phyloP scores from a whole-genome alignment of 2,113 vertebrate species.

The Eulacestoma nigropectus region DNA sequence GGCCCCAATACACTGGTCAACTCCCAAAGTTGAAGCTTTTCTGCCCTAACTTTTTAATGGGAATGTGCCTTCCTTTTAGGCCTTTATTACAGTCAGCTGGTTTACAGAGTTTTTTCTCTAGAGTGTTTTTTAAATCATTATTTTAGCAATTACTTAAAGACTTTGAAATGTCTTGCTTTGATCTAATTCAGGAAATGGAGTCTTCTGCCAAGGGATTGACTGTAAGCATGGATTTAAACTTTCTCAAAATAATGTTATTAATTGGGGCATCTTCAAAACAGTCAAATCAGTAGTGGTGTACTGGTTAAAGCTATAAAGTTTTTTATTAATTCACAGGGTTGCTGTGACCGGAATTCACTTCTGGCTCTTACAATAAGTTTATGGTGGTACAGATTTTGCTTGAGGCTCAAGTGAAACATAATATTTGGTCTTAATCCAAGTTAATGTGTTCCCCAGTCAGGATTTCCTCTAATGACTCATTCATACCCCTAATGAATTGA shows the following conservation, averaged over 20 bases:
- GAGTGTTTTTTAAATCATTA: background rate
- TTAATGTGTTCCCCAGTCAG: conserved; percentile 23
- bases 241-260: background rate
- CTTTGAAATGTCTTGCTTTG: background rate
- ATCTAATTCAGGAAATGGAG: background rate
- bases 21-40: background rate
- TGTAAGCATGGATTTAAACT: background rate
- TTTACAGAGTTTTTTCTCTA: background rate
- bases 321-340: background rate
- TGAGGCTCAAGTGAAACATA: background rate
- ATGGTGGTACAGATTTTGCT: background rate
- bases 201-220: background rate
- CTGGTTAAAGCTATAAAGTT: background rate
- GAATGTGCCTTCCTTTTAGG: background rate
- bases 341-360: background rate
- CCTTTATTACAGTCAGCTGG: background rate
- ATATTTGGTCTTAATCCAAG: conserved; percentile 36
- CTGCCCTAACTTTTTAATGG: background rate
- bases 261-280: background rate
- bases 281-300: background rate
- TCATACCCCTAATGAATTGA: conserved; percentile 24
- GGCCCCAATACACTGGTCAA: background rate
- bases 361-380: background rate
- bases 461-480: conserved; percentile 50
- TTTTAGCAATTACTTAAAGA: background rate